Evolutionary conservation across 1,140 invertebrate genomes (phyloP), one percentile per base, ranked within the genome.

Genomic region (Grapholita molesta): DNA sequence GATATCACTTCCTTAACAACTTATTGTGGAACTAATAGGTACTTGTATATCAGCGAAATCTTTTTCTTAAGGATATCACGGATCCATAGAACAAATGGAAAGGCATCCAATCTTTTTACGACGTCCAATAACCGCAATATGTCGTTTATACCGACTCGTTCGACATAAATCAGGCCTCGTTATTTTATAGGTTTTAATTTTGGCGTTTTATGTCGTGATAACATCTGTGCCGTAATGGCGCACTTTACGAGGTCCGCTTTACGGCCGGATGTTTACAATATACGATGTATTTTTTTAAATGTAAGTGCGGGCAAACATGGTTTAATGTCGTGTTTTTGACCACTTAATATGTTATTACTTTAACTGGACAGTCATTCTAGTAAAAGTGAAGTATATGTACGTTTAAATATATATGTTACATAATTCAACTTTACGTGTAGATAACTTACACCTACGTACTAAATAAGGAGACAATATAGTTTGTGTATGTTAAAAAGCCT

Each of bases 181-280:
- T 85, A 83, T 84, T 87, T 87, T 87, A 87, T 85, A 79, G 82
- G 80, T 85, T 87, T 87, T 87, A 87, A 87, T 87, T 87, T 87
- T 72, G 85, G 80, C 74, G 73, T 85, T 87, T 87, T 87, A 87
- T 83, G 80, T 87, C 75, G 82, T 83, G 85, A 85, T 85, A 87
- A 85, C 85, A 87, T 83, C 82, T 84, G 85, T 53, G 77, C 67
- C 69, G 73, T 85, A 83, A 87, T 81, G 81, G 76, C 72, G 67
- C 68, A 23, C 67, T 82, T 85, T 83, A 83, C 79, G 81, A 76
- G 75, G 48, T 30, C 71, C 66, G 67, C 52, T 82, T 85, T 84
- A 84, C 77, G 68, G 70, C 67, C 32, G 28, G 61, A 35, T 61
- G 55, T 30, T 61, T 61, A 61, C 25, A 28, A 61, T 61, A 61